A percentile compares a stretch with the other conserved stretches of the same genome.
These are phyloP conservation scores for Propithecus perrieri DNA, from an alignment of 2,797 vertebrate species.

Conservation along the genomic window DNA sequence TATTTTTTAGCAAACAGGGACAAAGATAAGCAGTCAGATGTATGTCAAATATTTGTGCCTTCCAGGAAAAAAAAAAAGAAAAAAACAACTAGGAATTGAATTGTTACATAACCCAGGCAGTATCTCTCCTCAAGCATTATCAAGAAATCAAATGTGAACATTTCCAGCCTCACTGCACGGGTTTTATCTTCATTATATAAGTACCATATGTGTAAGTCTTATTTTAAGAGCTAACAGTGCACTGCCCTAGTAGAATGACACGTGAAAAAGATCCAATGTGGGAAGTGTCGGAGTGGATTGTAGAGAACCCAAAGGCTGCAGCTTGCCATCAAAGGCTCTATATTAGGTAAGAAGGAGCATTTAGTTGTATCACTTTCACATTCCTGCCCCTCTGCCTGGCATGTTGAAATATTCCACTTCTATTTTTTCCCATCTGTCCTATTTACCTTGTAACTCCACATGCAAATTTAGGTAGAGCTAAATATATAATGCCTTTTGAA, in stretches of 20 bases:
- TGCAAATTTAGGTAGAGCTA: constrained; percentile 71
- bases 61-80: constrained; percentile 50
- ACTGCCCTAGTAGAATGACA: constrained; percentile 72
- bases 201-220: constrained; percentile 77
- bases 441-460: constrained; percentile 77
- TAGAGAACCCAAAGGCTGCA: constrained; percentile 63
- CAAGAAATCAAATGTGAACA: constrained; percentile 60
- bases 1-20: not conserved
- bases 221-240: constrained; percentile 74
- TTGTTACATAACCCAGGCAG: constrained; percentile 59
- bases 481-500: constrained; percentile 64
- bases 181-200: constrained; percentile 76
- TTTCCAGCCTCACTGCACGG: constrained; percentile 36
- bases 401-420: constrained; percentile 63
- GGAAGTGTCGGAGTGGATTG: constrained; percentile 68
- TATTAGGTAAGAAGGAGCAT: constrained; percentile 58
- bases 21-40: not conserved
- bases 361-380: constrained; percentile 68
- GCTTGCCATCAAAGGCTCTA: constrained; percentile 64
- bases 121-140: constrained; percentile 43
- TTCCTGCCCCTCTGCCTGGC: constrained; percentile 61
- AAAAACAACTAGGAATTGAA: constrained; percentile 2
- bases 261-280: constrained; percentile 66
- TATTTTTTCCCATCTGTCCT: constrained; percentile 77
- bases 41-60: constrained; percentile 30